Base-by-base conservation (phyloP, 2,113 vertebrate genomes). In the Pelobates fuscus region DNA sequence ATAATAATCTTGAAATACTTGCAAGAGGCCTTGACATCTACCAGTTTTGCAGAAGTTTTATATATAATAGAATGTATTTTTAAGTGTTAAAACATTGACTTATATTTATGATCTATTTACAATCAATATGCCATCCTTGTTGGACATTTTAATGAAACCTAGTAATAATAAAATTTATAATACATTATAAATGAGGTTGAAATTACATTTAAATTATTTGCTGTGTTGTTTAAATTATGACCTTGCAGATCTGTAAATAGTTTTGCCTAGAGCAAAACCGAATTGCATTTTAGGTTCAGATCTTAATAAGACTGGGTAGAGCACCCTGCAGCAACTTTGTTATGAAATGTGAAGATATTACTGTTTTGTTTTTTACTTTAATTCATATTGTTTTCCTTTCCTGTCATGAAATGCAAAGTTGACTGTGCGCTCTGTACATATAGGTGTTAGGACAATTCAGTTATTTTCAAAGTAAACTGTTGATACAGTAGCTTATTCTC, bases 121-220 rank as follows among this genome's bases (percentile, higher is more conserved):
- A 61, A 18, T 61, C 59, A 61, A 26, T 61, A 61, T 61, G 59
- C 26, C 17, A 29, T 61, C 3, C 59, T 49, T 17, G 44, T 49
- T 49, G 15, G 44, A 49, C 44, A 12, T 24, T 57, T 24, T 57
- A 24, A 57, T 57, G 54, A 23, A 57, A 57, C 21, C n/a, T 57
- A 57, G 11, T 14, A 14, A 49, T 49, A 17, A 49, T 30, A 63
- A 65, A 65, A 64, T 43, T 41, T 1, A 43, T 15, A 55, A 8
- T 65, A 44, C 23, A 65, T 65, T 24, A 65, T 43, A 43, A 30
- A 63, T 63, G 60, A 63, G 60, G 20, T 37, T 63, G 8, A 63
- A 63, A 65, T 65, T 21, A 65, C 23, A 65, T 65, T 65, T 24
- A 43, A 65, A 65, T 65, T 65, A 65, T 65, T 65, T 65, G 37